Percentiles rank a stretch among this genome's conserved stretches.
Evolutionary conservation across 2,888 invertebrate genomes (phyloP).

Genomic region (Amblyteles armatorius): DNA sequence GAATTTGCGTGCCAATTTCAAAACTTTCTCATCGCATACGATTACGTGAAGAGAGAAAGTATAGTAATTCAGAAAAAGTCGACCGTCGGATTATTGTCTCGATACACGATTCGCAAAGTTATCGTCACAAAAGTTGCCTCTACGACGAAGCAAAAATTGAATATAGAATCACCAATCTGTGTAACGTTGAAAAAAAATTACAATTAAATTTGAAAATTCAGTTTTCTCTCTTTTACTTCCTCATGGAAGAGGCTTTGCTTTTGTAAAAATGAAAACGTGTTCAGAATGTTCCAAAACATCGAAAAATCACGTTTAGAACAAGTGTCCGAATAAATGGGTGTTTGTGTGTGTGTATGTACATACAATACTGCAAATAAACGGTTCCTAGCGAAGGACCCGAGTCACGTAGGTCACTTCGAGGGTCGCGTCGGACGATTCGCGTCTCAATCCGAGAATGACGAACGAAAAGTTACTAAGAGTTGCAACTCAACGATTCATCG

Average conservation of each 20-base stretch:
- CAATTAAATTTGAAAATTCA: not conserved
- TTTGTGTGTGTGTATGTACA: too few relatives aligned
- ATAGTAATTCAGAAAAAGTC: too few relatives aligned
- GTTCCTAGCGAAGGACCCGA: not conserved
- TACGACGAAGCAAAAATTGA: not conserved
- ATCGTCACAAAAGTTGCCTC: too few relatives aligned
- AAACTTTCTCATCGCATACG: too few relatives aligned
- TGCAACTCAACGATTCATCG: not conserved
- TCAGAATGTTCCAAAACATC: too few relatives aligned
- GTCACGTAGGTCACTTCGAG: not conserved
- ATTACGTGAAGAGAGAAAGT: too few relatives aligned
- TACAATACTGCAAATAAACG: not conserved
- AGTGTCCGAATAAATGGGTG: too few relatives aligned
- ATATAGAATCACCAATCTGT: not conserved
- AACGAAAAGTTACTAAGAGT: not conserved
- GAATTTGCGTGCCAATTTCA: too few relatives aligned
- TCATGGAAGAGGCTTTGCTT: not conserved
- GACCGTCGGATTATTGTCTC: too few relatives aligned
- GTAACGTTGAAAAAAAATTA: not conserved
- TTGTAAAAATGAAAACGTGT: too few relatives aligned
- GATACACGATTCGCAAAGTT: too few relatives aligned
- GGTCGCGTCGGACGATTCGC: not conserved
- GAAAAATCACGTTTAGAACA: too few relatives aligned
- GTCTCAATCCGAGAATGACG: not conserved
- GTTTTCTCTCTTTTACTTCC: not conserved